These are phyloP conservation scores for Saccostrea glomerata DNA, from an alignment of 1,140 invertebrate genomes.

Conservation along the genomic window DNA sequence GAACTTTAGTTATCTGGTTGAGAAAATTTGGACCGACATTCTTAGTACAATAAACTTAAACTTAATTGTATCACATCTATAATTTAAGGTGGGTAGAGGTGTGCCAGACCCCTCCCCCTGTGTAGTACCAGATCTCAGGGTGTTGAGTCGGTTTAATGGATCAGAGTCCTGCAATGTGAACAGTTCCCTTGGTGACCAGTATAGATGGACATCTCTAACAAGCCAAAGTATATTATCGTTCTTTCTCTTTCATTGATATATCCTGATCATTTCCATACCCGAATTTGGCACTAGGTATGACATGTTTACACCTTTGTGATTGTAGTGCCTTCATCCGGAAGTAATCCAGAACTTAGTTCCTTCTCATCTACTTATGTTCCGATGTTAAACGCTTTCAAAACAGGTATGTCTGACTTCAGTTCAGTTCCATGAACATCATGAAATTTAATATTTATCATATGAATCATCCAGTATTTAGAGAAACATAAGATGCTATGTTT, in stretches of 20 bases:
- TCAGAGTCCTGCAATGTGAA: background rate
- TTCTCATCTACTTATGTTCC: constrained; percentile 40
- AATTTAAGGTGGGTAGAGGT: background rate
- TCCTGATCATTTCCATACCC: background rate
- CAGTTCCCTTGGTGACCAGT: background rate
- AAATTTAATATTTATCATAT: background rate
- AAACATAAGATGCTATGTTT: background rate
- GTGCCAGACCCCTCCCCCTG: background rate
- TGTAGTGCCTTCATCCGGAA: background rate
- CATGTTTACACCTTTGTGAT: background rate
- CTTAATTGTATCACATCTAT: background rate
- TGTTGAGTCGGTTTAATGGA: background rate
- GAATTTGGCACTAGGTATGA: background rate
- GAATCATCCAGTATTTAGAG: background rate
- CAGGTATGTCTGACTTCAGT: background rate
- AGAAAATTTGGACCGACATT: no score
- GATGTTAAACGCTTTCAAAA: constrained; percentile 41
- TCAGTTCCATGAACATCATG: background rate
- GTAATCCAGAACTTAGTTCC: background rate
- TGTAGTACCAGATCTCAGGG: constrained; percentile 15
- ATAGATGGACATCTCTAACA: background rate
- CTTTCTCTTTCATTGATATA: background rate
- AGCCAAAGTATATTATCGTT: background rate
- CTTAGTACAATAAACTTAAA: no score
- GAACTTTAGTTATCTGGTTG: no score